Base-by-base conservation (phyloP, 2,113 vertebrate species). In the Callionymus lyra region DNA sequence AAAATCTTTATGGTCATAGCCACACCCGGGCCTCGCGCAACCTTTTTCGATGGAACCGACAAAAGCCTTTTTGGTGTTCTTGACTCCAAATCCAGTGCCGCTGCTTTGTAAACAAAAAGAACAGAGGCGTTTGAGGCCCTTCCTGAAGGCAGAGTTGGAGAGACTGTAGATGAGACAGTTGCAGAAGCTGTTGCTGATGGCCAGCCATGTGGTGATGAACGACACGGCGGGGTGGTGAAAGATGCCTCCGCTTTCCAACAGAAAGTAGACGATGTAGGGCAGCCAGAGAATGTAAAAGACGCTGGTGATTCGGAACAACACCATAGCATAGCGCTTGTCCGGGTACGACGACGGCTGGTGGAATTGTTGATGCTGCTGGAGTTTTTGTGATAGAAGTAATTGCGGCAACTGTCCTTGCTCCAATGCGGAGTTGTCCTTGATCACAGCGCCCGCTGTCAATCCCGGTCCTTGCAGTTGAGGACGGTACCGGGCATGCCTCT, bases 181-280 rank as follows among this genome's bases (percentile, higher is more conserved):
- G 76, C 92, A 99, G 85, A 99, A 99, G 77, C 94, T 98, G 84
- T 99, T 99, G 88, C 93, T 97, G 80, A 99, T 99, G 63, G 95
- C 95, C 44, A 99, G 81, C 94, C 95, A 99, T 61, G 95, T 98
- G 57, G 95, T 98, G 41, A 99, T 61, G 77, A 99, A 99, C 16
- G 95, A 98, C 0, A 85, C 91, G 0, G 82, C 51, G 0, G 86
- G 86, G 68, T 89, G 93, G 34, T 80, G 83, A 53, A 89, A 92
- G 68, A 95, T 83, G 2, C 87, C 82, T 14, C 87, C 93, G 37
- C 95, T 99, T 82, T 99, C 95, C 72, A 98, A 52, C 47, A 99
- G 82, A 53, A 99, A 97, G 80, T 98, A 99, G 57, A 96, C 85
- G 44, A 99, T 98, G 70, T 99, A 99, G 18, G 95, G 95, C 71